Conservation (phyloP, 2,888 invertebrate genomes). For the Spatulosminthurus flaviceps region DNA sequence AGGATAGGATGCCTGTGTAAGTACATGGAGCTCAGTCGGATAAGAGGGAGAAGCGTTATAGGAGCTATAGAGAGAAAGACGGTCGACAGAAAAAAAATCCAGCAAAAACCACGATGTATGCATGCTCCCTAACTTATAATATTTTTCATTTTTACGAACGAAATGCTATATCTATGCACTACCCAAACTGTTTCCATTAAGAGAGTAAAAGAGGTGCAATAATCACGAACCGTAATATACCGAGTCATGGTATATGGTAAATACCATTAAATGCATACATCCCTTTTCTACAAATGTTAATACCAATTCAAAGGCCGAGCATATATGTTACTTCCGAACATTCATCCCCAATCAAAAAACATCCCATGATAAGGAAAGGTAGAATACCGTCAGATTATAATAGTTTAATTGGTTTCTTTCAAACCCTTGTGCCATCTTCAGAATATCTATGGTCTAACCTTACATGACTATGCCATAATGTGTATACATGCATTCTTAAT, state of each 20-base stretch:
- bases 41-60: not conserved
- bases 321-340: too few species aligned
- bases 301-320: too few species aligned
- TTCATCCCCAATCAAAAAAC: too few species aligned
- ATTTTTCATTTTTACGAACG: too few species aligned
- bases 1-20: not conserved
- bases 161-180: not conserved
- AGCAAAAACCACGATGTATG: not conserved
- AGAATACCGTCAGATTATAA: conserved; percentile 24
- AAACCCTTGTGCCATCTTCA: not conserved
- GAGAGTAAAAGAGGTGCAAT: conserved; percentile 32
- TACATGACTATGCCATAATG: not conserved
- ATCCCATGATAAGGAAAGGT: not conserved
- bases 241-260: not conserved
- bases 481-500: not conserved
- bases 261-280: not conserved
- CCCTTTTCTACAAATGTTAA: not conserved
- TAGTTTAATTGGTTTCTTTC: conserved; percentile 44
- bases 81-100: not conserved
- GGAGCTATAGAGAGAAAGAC: not conserved
- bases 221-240: conserved; percentile 26
- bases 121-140: not conserved
- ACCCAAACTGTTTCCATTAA: not conserved
- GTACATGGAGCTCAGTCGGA: not conserved
- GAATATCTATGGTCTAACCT: not conserved